Conservation (phyloP, 2,888 invertebrate genomes). For the Alitta virens region DNA sequence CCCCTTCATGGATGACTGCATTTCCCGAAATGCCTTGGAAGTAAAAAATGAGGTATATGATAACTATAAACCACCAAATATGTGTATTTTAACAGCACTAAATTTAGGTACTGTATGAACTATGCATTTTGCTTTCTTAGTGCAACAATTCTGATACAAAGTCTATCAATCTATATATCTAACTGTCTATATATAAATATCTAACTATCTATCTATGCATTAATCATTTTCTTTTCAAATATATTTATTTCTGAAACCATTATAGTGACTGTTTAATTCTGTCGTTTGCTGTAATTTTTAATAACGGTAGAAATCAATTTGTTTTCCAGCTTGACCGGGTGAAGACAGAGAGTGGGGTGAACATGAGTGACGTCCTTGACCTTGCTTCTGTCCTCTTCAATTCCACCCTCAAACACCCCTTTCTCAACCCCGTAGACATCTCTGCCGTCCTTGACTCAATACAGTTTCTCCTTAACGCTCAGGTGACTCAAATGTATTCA, state of each 20-base stretch:
- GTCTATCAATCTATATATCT: not conserved
- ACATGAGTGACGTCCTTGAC: conserved; percentile 14
- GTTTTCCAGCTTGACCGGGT: too few species aligned
- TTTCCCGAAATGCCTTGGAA: conserved; percentile 37
- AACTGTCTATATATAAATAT: not conserved
- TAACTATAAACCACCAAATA: not conserved
- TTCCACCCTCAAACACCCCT: conserved; percentile 38
- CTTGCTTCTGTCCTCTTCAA: conserved; percentile 38
- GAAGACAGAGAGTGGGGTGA: conserved; percentile 6
- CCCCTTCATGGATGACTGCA: conserved; percentile 51
- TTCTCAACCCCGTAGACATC: conserved; percentile 50
- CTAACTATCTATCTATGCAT: not conserved
- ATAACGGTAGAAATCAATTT: too few species aligned
- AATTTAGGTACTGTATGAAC: not conserved
- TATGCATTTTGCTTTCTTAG: not conserved
- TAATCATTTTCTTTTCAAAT: not conserved
- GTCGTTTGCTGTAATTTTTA: too few species aligned
- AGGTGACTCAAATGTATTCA: conserved; percentile 38
- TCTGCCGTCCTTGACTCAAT: conserved; percentile 51
- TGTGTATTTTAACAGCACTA: not conserved
- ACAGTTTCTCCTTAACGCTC: conserved; percentile 41
- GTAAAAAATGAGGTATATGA: conserved; percentile 24
- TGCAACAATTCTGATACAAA: not conserved
- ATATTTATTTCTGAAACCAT: not conserved
- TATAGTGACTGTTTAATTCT: too few species aligned